Evolutionary conservation across 2,113 vertebrate species (phyloP), one percentile per base, ranked within the genome.

Genomic region (Corythornis vintsioides): DNA sequence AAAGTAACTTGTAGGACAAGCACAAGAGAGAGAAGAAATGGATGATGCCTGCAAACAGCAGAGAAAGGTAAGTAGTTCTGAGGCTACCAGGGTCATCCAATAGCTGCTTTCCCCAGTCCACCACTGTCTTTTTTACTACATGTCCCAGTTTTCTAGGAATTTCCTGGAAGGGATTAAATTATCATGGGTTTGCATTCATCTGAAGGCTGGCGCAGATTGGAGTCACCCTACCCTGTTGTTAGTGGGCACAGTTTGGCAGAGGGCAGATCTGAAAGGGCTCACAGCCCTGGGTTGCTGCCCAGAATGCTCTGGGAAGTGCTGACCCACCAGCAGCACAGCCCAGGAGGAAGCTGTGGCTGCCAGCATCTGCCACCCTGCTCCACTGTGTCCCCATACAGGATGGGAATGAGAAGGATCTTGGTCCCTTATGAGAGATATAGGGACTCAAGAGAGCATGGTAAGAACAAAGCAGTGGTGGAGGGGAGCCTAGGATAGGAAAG

Each of bases 391-490:
- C 28, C 47, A 7, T 4, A 10, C 0, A 3, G 52, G 45, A 43
- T 0, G 1, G 24, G 61, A 14, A 43, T 0, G 4, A 60, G 40
- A 53, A 82, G 29, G 60, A 52, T 28, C 9, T 92, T 2, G 0
- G 31, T n/a, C 38, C 59, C 28, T 5, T 8, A 0, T 0, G 55
- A 18, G 13, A 5, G 3, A 61, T 43, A 26, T 0, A 1, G 26
- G 33, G 60, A 17, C 19, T 25, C 53, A 26, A 26, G 24, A 50
- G 66, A 76, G 26, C 26, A 29, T 33, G 31, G 13, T 20, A 25
- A 79, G 29, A 25, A 45, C 29, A 59, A 61, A 72, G 57, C 4
- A 31, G 35, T 24, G 9, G 4, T 3, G 24, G 16, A 66, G 10
- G 7, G 33, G 15, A 79, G 7, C 15, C n/a, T 13, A 10, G 17